Percentiles rank a stretch among this genome's conserved stretches.
These are phyloP conservation scores for Hypomecis atomaria DNA, from an alignment of 2,888 invertebrate genomes.

Conservation along the genomic window DNA sequence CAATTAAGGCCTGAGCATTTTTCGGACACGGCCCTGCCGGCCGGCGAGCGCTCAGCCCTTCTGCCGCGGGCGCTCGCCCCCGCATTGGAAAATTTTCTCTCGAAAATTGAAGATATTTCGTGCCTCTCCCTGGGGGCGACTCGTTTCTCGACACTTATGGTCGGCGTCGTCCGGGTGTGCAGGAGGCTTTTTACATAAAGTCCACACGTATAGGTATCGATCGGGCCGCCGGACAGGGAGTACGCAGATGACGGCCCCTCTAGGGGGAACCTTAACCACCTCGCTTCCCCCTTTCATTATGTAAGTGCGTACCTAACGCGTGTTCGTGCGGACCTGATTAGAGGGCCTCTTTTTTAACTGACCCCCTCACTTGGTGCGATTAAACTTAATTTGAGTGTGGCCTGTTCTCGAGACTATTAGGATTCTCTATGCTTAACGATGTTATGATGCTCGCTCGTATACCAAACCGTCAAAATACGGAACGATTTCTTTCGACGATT, in stretches of 20 bases:
- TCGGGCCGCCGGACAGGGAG: constrained; percentile 82
- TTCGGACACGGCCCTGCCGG: constrained; percentile 79
- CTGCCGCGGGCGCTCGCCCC: constrained; percentile 80
- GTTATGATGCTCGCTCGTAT: constrained; percentile 1
- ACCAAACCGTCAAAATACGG: neutral
- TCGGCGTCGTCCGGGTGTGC: constrained; percentile 82
- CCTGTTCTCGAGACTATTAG: constrained; percentile 71
- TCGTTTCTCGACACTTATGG: constrained; percentile 84
- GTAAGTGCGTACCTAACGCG: constrained; percentile 84
- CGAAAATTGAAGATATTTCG: constrained; percentile 84
- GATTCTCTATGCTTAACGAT: constrained; percentile 56
- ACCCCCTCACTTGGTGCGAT: constrained; percentile 80
- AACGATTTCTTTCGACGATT: neutral
- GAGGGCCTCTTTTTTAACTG: constrained; percentile 83
- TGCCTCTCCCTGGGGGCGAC: constrained; percentile 82
- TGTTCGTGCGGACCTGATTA: constrained; percentile 84
- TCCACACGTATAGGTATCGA: constrained; percentile 85
- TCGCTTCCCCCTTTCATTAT: constrained; percentile 82
- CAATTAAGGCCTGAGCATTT: constrained; percentile 82
- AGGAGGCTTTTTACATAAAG: constrained; percentile 85
- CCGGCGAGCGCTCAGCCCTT: constrained; percentile 71
- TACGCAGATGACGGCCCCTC: constrained; percentile 82
- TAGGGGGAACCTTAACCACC: constrained; percentile 58
- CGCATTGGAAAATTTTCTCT: constrained; percentile 84
- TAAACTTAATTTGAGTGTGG: constrained; percentile 81